phyloP scores from a whole-genome alignment of 2,113 vertebrate species.

The Gila orcuttii region DNA sequence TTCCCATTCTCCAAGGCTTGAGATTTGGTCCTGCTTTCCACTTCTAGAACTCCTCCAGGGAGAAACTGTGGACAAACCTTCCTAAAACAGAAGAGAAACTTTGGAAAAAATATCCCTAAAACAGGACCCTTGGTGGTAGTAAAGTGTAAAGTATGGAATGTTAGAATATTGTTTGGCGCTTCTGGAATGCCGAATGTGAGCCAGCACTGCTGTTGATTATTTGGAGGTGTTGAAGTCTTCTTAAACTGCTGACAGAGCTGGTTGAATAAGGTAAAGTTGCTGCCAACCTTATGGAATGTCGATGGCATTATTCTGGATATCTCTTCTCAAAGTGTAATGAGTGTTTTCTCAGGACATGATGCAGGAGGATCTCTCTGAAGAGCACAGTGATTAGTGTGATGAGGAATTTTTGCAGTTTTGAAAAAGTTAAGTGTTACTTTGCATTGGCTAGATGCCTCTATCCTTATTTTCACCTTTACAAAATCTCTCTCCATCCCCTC shows the following conservation, averaged over 20 bases:
- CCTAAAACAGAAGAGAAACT: neutral
- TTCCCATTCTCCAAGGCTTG: neutral
- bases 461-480: neutral
- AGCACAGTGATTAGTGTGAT: neutral
- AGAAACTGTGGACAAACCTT: neutral
- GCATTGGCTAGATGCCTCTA: neutral
- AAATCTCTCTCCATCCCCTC: neutral
- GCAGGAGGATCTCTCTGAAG: neutral
- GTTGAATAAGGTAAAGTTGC: slow-evolving; percentile 37
- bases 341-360: neutral
- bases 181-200: slow-evolving; percentile 41
- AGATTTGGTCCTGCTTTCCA: slow-evolving; percentile 6
- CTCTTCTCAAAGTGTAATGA: slow-evolving; percentile 10
- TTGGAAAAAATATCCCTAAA: neutral
- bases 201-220: slow-evolving; percentile 48
- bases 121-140: slow-evolving; percentile 12
- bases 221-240: slow-evolving; percentile 52
- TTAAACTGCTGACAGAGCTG: slow-evolving; percentile 36
- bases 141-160: slow-evolving; percentile 42
- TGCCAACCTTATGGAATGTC: slow-evolving; percentile 48
- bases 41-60: neutral
- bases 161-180: slow-evolving; percentile 36
- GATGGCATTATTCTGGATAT: slow-evolving; percentile 37
- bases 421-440: neutral
- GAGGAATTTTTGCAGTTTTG: neutral